Evolutionary conservation across 2,888 invertebrate genomes (phyloP).

Genomic region (Zaprionus obscuricornis): DNA sequence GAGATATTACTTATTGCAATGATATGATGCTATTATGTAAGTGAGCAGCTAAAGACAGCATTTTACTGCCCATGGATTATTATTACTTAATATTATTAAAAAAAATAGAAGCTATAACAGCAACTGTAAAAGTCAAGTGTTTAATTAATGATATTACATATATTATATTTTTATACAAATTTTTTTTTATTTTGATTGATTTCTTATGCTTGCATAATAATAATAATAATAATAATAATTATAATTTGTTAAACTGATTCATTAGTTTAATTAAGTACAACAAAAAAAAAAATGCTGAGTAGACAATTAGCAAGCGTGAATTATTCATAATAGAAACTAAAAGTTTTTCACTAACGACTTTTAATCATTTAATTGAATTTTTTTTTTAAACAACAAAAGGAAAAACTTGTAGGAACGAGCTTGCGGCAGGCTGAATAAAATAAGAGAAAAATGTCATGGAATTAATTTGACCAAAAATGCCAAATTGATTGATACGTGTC

Average conservation of each 20-base stretch:
- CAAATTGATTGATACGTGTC: conserved; percentile 65
- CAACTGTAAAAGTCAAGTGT: conserved; percentile 9
- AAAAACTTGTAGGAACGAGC: conserved; percentile 4
- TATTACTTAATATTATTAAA: conserved; percentile 7
- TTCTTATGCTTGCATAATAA: too few relatives aligned
- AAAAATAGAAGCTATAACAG: neutral
- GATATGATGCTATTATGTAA: conserved; percentile 50
- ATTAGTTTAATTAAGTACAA: conserved; percentile 44
- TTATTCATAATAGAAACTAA: conserved; percentile 35
- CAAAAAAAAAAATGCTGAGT: conserved; percentile 16
- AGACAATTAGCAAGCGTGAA: conserved; percentile 41
- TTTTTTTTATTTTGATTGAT: conserved; percentile 27
- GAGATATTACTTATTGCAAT: conserved; percentile 52
- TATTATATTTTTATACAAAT: neutral
- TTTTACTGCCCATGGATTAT: conserved; percentile 14
- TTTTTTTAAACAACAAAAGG: conserved; percentile 38
- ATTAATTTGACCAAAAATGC: conserved; percentile 70
- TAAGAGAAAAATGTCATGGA: conserved; percentile 67
- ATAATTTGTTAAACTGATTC: conserved; percentile 25
- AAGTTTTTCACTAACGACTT: conserved; percentile 41
- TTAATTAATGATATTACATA: conserved; percentile 5
- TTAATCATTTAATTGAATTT: conserved; percentile 73
- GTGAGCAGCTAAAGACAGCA: conserved; percentile 31
- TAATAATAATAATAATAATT: too few relatives aligned
- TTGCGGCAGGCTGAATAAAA: too few relatives aligned